These are phyloP conservation scores for Borostomias antarcticus DNA, from an alignment of 2,797 vertebrate species.

Conservation along the genomic window DNA sequence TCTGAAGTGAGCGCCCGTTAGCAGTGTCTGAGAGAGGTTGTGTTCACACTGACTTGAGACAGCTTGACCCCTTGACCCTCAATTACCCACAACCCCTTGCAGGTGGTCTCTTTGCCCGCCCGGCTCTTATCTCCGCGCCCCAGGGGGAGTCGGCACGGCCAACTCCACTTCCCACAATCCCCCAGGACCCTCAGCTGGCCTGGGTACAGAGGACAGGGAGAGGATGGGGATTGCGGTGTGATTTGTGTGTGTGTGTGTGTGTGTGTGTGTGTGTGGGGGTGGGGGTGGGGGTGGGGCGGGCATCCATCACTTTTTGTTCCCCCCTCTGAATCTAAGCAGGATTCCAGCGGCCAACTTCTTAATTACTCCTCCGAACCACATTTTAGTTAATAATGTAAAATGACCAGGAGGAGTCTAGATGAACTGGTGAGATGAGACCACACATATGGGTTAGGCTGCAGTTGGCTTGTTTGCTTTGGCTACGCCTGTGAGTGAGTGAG, in stretches of 20 bases:
- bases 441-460: not conserved
- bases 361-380: slow-evolving; percentile 22
- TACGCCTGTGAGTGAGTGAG: not conserved
- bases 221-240: not conserved
- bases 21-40: slow-evolving; percentile 1
- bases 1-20: not conserved
- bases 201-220: not conserved
- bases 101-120: not conserved
- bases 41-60: slow-evolving; percentile 4
- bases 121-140: slow-evolving; percentile 28
- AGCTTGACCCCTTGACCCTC: not conserved
- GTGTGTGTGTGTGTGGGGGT: slow-evolving; percentile 21
- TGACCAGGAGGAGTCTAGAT: not conserved
- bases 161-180: slow-evolving; percentile 10
- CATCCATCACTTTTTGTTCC: slow-evolving; percentile 17
- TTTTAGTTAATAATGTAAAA: slow-evolving; percentile 8
- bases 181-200: slow-evolving; percentile 12
- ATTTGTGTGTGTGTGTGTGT: slow-evolving; percentile 16
- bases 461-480: not conserved
- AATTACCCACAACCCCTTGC: not conserved
- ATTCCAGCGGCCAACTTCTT: slow-evolving; percentile 22
- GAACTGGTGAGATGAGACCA: slow-evolving; percentile 9
- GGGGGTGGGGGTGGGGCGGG: no score
- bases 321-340: not conserved
- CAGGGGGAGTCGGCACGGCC: slow-evolving; percentile 12